Evolutionary conservation across 2,797 vertebrate species (phyloP), one percentile per base, ranked within the genome.

Genomic region (Bryconaethiops microstoma): DNA sequence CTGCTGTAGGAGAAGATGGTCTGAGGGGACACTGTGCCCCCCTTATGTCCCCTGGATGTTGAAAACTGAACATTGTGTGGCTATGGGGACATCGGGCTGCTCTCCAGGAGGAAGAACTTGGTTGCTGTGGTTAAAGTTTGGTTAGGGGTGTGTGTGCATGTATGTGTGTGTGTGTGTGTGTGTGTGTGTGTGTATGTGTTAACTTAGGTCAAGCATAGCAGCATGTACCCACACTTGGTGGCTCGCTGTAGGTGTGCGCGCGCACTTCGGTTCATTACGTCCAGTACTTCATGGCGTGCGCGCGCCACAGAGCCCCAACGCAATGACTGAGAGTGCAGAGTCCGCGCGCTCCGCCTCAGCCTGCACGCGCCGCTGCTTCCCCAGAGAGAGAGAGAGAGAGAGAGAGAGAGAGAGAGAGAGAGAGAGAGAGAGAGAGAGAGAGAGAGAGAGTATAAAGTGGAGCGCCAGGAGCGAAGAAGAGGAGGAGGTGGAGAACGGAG

Each of bases 401-500:
- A 19, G 17, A 52, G 40, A 50, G 14, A 42, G 48, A 48, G 45
- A 7, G 9, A 29, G 48, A 67, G 64, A 40, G 29, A 2, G 64
- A 19, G 16, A 19, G 64, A 40, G 35, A 40, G 39, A 40, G 64
- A 3, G 63, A 19, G 16, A 7, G 35, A 39, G 64, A 25, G 40
- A 42, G 65, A 42, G 40, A 19, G 17, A 52, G 40, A 59, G 14
- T 59, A 52, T 39, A 67, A 50, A 59, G 40, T 29, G 17, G 75
- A 35, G 68, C 59, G 52, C 23, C 52, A 14, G 63, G 10, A 65
- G 45, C 65, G 48, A 48, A 21, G 14, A 5, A 29, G 48, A 16
- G 25, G 69, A 29, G 25, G 39, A 45, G 60, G 40, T 14, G 42
- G 63, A 74, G 55, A 76, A 25, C 14, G 62, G 62, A 64, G 62